A percentile compares a stretch with the other conserved stretches of the same genome.
Conservation (phyloP, 2,113 vertebrate species). For the Nycticebus coucang region DNA sequence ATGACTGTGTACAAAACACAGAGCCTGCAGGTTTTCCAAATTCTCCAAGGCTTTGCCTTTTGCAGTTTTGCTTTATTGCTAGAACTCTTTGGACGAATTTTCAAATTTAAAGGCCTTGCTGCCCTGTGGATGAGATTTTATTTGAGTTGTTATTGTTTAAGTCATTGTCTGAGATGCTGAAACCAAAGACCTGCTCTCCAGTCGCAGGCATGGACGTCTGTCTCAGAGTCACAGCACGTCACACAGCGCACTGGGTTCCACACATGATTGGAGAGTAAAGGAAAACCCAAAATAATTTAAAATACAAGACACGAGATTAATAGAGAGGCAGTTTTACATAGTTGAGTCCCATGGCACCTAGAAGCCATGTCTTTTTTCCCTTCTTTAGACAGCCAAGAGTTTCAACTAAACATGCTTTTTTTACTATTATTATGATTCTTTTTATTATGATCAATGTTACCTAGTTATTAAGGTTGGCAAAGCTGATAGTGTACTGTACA, state of each 20-base stretch:
- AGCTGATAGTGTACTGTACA: not conserved
- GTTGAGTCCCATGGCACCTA: not conserved
- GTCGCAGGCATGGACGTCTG: not conserved
- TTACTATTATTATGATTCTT: not conserved
- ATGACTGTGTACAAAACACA: not conserved
- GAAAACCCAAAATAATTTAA: not conserved
- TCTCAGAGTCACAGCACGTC: not conserved
- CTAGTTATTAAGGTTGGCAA: not conserved
- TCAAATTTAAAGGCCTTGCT: not conserved
- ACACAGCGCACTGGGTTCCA: not conserved
- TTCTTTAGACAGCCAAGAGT: not conserved
- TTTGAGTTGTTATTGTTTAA: not conserved
- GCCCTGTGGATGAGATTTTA: not conserved
- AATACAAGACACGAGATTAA: not conserved
- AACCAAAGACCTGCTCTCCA: not conserved
- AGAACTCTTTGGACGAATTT: conserved; percentile 12
- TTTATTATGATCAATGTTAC: conserved; percentile 20
- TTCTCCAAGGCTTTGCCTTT: conserved; percentile 5
- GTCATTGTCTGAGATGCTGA: too few species aligned
- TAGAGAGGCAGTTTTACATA: conserved; percentile 6
- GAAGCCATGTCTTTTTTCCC: conserved; percentile 1
- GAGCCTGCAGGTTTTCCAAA: not conserved
- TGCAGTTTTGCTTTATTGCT: conserved; percentile 27
- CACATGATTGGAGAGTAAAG: not conserved
- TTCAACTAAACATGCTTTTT: not conserved